These are phyloP conservation scores for Caenorhabditis sp. DNA, from an alignment of 2,888 invertebrate genomes.

Conservation along the genomic window DNA sequence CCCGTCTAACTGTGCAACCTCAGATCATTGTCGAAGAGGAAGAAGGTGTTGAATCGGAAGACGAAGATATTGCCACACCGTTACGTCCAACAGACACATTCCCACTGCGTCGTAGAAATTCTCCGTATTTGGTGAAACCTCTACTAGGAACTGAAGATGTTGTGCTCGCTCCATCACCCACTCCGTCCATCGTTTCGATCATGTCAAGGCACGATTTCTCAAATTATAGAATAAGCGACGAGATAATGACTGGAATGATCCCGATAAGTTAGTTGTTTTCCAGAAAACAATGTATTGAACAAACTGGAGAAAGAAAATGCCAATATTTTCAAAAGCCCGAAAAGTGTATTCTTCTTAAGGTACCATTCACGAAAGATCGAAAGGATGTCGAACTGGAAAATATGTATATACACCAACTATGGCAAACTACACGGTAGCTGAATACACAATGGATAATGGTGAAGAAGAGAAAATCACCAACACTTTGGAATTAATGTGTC, in stretches of 20 bases:
- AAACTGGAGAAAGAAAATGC: no score
- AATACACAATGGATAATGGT: constrained; percentile 18
- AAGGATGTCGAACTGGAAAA: constrained; percentile 22
- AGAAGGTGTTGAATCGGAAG: not conserved
- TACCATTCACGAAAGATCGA: constrained; percentile 28
- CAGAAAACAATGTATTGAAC: no score
- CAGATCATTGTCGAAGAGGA: constrained; percentile 28
- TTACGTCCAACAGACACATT: not conserved
- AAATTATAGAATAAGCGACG: not conserved
- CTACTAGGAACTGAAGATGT: not conserved
- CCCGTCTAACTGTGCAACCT: constrained; percentile 8
- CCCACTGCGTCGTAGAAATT: not conserved
- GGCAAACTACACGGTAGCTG: constrained; percentile 37
- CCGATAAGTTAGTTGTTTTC: not conserved
- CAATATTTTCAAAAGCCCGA: not conserved
- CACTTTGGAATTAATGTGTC: constrained; percentile 24
- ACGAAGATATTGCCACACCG: not conserved
- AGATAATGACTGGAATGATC: constrained; percentile 4
- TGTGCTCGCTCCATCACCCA: not conserved
- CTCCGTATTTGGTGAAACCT: not conserved
- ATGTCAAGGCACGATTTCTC: not conserved
- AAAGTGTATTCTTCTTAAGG: constrained; percentile 32
- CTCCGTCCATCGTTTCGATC: not conserved
- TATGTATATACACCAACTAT: constrained; percentile 34
- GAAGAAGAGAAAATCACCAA: constrained; percentile 19